Evolutionary conservation across 1,140 invertebrate species (phyloP).

Genomic region (Drosophila repleta): DNA sequence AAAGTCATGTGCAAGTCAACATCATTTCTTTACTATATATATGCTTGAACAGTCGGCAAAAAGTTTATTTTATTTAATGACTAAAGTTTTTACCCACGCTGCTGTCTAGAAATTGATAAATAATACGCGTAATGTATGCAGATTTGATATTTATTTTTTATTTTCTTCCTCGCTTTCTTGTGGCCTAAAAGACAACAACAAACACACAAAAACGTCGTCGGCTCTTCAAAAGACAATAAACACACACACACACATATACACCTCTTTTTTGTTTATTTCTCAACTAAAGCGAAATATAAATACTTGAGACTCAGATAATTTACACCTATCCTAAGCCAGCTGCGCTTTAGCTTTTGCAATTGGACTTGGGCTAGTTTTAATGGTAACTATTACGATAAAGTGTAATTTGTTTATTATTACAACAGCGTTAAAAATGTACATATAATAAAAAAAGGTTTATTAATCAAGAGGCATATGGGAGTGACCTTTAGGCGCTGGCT

Average conservation of each 20-base stretch:
- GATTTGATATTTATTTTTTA: slow-evolving; percentile 37
- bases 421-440: slow-evolving; percentile 20
- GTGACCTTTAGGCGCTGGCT: slow-evolving; percentile 37
- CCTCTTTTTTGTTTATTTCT: slow-evolving; percentile 19
- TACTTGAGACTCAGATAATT: slow-evolving; percentile 12
- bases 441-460: slow-evolving; percentile 35
- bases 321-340: slow-evolving; percentile 15
- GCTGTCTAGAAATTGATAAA: slow-evolving; percentile 59
- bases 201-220: slow-evolving; percentile 41
- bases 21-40: slow-evolving; percentile 24
- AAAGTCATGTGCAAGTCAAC: slow-evolving; percentile 80
- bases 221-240: slow-evolving; percentile 53
- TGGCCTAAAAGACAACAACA: background rate
- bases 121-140: slow-evolving; percentile 62
- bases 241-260: background rate
- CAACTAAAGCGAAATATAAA: slow-evolving; percentile 23
- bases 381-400: slow-evolving; percentile 33
- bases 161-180: background rate
- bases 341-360: slow-evolving; percentile 31
- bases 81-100: slow-evolving; percentile 51
- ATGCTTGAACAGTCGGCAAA: slow-evolving; percentile 9
- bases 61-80: slow-evolving; percentile 47
- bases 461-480: slow-evolving; percentile 40
- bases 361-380: slow-evolving; percentile 31
- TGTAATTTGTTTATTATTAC: slow-evolving; percentile 58